These are phyloP conservation scores for Phyllotreta cruciferae DNA, from an alignment of 2,888 invertebrate genomes.

Conservation along the genomic window DNA sequence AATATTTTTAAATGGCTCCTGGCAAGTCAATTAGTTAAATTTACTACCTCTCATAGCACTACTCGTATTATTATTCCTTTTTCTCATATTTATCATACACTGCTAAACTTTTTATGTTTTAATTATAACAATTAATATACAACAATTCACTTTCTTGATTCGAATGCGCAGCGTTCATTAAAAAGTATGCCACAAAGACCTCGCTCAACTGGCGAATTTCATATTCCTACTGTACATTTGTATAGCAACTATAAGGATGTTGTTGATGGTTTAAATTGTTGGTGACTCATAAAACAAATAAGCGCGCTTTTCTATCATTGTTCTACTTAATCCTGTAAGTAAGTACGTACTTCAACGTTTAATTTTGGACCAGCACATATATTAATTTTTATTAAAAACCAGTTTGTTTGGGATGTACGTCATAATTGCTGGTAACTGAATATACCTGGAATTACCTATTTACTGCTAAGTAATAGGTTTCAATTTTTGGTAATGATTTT, in stretches of 20 bases:
- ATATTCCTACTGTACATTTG: conserved; percentile 14
- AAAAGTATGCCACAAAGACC: conserved; percentile 1
- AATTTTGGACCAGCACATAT: conserved; percentile 7
- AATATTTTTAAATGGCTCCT: too few species aligned
- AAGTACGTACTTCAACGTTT: conserved; percentile 6
- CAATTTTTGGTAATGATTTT: too few species aligned
- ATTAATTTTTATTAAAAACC: neutral
- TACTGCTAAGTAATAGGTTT: too few species aligned
- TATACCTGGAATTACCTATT: too few species aligned
- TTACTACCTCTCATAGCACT: too few species aligned
- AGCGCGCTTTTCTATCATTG: conserved; percentile 25
- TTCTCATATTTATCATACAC: too few species aligned
- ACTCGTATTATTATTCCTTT: too few species aligned
- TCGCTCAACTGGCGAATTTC: conserved; percentile 7
- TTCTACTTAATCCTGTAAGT: conserved; percentile 15
- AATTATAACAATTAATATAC: too few species aligned
- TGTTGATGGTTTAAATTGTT: conserved; percentile 34
- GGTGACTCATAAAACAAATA: conserved; percentile 32
- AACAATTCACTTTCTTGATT: too few species aligned
- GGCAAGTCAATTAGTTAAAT: too few species aligned
- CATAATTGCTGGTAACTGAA: neutral
- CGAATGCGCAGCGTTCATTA: neutral
- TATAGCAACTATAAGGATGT: conserved; percentile 30
- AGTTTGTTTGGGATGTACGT: neutral
- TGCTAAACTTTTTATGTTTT: too few species aligned